Percentiles rank a stretch among this genome's conserved stretches.
Conservation (phyloP, 1,140 invertebrate species). For the Mycetomoellerius zeteki region DNA sequence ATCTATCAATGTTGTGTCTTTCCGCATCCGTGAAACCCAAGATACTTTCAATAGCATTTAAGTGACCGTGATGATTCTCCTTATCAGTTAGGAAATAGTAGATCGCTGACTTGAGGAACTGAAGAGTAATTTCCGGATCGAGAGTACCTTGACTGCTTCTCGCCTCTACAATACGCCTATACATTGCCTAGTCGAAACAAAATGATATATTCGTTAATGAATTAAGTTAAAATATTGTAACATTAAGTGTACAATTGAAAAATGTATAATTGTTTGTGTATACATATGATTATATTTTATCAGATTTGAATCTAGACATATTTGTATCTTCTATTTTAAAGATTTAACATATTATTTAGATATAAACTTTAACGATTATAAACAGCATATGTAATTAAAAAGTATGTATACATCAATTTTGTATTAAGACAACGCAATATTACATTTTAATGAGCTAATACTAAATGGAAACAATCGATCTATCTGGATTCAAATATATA, state of each 20-base stretch:
- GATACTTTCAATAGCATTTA: constrained; percentile 95
- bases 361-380: not conserved
- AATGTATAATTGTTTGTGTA: constrained; percentile 31
- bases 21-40: constrained; percentile 92
- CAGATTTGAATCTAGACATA: constrained; percentile 36
- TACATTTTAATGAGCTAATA: not conserved
- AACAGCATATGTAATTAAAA: not conserved
- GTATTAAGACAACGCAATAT: not conserved
- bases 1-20: constrained; percentile 91
- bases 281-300: constrained; percentile 24
- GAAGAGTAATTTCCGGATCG: constrained; percentile 94
- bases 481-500: constrained; percentile 44
- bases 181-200: constrained; percentile 90
- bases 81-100: constrained; percentile 96
- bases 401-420: not conserved
- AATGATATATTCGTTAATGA: constrained; percentile 28
- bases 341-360: not conserved
- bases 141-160: constrained; percentile 90
- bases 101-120: constrained; percentile 96
- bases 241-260: constrained; percentile 17
- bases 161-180: constrained; percentile 92
- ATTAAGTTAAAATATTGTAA: constrained; percentile 4
- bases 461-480: not conserved
- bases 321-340: not conserved
- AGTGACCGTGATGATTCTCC: constrained; percentile 93